phyloP scores from a whole-genome alignment of 2,797 vertebrate genomes.

The Tenualosa thibaudeaui region DNA sequence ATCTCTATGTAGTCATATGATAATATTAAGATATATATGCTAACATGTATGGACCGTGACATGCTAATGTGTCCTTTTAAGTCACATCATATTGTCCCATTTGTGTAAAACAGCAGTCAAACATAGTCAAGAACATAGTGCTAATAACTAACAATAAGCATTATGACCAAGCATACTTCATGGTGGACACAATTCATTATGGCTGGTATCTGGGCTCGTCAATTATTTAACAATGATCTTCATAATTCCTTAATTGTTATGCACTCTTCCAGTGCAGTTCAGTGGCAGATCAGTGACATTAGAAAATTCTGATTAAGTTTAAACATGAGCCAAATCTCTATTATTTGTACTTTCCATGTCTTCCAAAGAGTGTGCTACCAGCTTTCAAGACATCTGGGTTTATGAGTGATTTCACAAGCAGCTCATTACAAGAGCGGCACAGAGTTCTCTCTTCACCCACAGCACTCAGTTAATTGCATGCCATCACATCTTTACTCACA shows the following conservation, averaged over 20 bases:
- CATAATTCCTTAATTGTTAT: not conserved
- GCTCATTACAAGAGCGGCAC: not conserved
- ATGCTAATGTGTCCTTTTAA: not conserved
- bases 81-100: not conserved
- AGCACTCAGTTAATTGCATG: not conserved
- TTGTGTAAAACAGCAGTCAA: not conserved
- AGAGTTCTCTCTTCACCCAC: not conserved
- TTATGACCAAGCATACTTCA: too few species aligned
- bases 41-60: not conserved
- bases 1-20: not conserved
- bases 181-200: not conserved
- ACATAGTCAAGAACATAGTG: too few species aligned
- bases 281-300: not conserved
- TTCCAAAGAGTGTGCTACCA: not conserved
- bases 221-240: not conserved
- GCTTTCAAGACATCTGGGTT: not conserved
- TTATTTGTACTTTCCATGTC: not conserved
- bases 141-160: too few species aligned
- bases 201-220: not conserved
- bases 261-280: not conserved
- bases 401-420: not conserved
- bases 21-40: not conserved
- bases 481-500: not conserved
- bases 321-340: not conserved
- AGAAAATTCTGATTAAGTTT: not conserved